Evolutionary conservation across 2,888 invertebrate genomes (phyloP).

Genomic region (Eurytoma californica): DNA sequence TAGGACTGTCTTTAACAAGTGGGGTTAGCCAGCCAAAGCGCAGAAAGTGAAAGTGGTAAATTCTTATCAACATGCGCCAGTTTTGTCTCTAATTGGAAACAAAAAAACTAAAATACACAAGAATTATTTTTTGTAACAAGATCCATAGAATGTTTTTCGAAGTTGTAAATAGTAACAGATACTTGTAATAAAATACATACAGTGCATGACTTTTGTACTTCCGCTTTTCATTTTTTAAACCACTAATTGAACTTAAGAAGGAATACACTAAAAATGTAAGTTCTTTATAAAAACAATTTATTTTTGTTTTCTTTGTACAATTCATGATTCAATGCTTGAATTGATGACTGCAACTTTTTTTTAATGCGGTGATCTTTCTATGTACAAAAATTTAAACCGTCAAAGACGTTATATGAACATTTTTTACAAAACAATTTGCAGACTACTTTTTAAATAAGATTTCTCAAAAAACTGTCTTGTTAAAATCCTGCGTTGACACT

Average conservation of each 20-base stretch:
- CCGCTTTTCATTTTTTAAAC: conserved; percentile 23
- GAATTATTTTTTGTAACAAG: conserved; percentile 71
- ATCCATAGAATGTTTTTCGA: conserved; percentile 64
- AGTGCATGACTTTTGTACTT: conserved; percentile 55
- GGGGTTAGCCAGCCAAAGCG: conserved; percentile 36
- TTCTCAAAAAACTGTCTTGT: no score
- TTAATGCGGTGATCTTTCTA: no score
- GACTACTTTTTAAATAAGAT: no score
- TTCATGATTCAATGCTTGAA: no score
- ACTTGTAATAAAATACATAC: conserved; percentile 71
- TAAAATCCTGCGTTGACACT: no score
- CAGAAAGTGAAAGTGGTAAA: conserved; percentile 20
- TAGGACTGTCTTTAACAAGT: conserved; percentile 29
- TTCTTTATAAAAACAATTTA: no score
- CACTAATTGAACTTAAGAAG: background rate
- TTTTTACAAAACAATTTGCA: no score
- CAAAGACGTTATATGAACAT: no score
- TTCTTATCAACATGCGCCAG: conserved; percentile 41
- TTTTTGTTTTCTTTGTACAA: no score
- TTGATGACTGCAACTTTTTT: no score
- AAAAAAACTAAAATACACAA: conserved; percentile 52
- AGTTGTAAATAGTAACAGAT: conserved; percentile 60
- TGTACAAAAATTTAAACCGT: no score
- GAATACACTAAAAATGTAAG: no score
- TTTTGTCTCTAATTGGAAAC: conserved; percentile 23